Percentiles rank a stretch among this genome's conserved stretches.
These are phyloP conservation scores for Meliscaeva auricollis DNA, from an alignment of 2,888 invertebrate genomes.

Conservation along the genomic window DNA sequence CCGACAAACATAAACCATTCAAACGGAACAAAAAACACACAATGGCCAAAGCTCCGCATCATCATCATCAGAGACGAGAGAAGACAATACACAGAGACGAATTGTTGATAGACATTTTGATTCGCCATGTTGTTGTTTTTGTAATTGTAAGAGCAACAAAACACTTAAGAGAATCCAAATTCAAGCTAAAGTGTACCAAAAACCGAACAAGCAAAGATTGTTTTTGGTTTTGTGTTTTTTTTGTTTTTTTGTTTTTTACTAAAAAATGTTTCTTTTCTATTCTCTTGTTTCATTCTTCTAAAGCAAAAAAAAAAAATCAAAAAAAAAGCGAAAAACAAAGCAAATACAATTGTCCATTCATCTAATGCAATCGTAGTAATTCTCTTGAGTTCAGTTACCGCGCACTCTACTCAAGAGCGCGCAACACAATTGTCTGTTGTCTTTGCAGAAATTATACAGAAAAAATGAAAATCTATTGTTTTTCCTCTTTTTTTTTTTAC, in stretches of 20 bases:
- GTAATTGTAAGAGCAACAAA: constrained; percentile 33
- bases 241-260: too few relatives aligned
- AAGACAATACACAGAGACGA: constrained; percentile 59
- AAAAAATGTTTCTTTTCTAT: constrained; percentile 29
- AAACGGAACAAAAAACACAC: constrained; percentile 59
- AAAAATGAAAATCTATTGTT: constrained; percentile 61
- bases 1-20: constrained; percentile 57
- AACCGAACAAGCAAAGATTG: constrained; percentile 40
- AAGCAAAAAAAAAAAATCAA: background rate
- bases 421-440: constrained; percentile 39
- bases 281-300: background rate
- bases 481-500: background rate
- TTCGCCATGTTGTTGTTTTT: constrained; percentile 18
- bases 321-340: too few relatives aligned
- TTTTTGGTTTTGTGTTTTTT: constrained; percentile 32
- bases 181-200: background rate
- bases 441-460: constrained; percentile 38
- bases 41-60: background rate
- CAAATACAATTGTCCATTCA: constrained; percentile 57
- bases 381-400: constrained; percentile 65
- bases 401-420: background rate
- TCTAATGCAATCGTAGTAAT: constrained; percentile 45
- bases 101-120: constrained; percentile 62
- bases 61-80: background rate
- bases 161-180: constrained; percentile 24